These are phyloP conservation scores for Sarcoramphus papa DNA, from an alignment of 2,797 vertebrate species.

Conservation along the genomic window DNA sequence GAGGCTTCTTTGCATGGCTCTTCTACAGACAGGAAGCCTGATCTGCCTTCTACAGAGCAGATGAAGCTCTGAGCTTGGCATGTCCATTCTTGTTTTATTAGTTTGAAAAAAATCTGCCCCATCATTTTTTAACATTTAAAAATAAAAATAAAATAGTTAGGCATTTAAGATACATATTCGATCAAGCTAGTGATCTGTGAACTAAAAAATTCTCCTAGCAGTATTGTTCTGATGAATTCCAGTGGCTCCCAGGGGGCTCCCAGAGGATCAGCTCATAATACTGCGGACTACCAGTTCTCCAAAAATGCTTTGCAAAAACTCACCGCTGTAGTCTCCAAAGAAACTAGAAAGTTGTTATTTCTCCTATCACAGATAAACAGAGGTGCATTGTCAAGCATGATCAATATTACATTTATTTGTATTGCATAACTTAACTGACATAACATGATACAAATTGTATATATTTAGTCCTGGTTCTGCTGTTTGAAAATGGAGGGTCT, in stretches of 20 bases:
- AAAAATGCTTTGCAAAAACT: neutral
- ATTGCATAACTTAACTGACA: neutral
- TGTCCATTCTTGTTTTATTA: neutral
- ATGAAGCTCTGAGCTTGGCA: neutral
- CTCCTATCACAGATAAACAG: neutral
- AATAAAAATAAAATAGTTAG: neutral
- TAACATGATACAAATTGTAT: neutral
- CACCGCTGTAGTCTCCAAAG: neutral
- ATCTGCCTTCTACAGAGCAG: neutral
- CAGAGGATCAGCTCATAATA: neutral
- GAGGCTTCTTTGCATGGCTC: neutral
- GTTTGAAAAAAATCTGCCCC: neutral
- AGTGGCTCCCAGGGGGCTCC: neutral
- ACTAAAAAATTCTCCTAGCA: neutral
- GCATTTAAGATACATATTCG: neutral
- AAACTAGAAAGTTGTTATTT: neutral
- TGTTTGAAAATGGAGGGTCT: neutral
- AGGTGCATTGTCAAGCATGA: neutral
- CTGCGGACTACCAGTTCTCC: neutral
- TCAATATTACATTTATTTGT: neutral
- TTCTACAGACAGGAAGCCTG: neutral
- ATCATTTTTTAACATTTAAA: neutral
- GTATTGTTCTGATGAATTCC: neutral
- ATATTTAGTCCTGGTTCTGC: neutral
- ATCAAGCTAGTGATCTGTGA: neutral